phyloP scores from a whole-genome alignment of 2,888 invertebrate genomes.

The Drosophila prolongata region DNA sequence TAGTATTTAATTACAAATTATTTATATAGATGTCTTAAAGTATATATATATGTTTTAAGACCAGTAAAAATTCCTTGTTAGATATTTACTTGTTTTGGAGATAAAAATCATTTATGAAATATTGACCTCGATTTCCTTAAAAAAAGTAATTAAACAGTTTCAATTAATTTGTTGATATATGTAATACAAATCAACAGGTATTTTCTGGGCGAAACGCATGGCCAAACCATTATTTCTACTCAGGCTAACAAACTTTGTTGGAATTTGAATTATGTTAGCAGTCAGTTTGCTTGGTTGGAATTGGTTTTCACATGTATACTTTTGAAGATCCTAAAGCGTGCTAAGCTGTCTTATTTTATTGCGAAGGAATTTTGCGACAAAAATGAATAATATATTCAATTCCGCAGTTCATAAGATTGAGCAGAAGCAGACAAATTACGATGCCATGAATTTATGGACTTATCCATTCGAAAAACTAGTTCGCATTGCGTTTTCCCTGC shows the following conservation, averaged over 20 bases:
- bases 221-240: not conserved
- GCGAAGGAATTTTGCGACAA: conserved; percentile 18
- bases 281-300: too few species aligned
- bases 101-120: too few species aligned
- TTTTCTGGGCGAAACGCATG: not conserved
- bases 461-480: conserved; percentile 14
- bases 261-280: conserved; percentile 6
- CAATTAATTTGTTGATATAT: too few species aligned
- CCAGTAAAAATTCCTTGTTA: too few species aligned
- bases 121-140: too few species aligned
- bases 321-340: conserved; percentile 1
- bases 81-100: too few species aligned
- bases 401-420: conserved; percentile 9
- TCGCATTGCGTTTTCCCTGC: conserved; percentile 13
- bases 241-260: not conserved
- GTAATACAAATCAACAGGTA: not conserved
- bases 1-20: too few species aligned
- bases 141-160: too few species aligned
- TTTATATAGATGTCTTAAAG: too few species aligned
- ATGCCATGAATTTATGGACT: conserved; percentile 13
- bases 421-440: not conserved
- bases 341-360: not conserved
- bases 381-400: conserved; percentile 20
- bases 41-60: too few species aligned
- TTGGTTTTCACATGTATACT: not conserved